These are phyloP conservation scores for Tetragonula carbonaria DNA, from an alignment of 2,888 invertebrate genomes.

Conservation along the genomic window DNA sequence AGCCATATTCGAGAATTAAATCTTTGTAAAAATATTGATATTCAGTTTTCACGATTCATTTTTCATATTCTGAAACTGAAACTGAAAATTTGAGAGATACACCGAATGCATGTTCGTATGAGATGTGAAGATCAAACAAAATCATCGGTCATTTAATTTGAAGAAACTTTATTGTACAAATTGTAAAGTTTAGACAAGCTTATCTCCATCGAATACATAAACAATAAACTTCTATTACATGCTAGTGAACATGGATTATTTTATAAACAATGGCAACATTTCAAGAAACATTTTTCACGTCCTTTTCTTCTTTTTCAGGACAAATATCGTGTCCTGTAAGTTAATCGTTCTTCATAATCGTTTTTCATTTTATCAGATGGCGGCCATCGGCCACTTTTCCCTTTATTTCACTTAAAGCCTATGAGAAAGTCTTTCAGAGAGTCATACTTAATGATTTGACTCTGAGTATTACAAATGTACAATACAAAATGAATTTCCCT, in stretches of 20 bases:
- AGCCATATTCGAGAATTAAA: not conserved
- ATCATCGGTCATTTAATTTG: conserved; percentile 14
- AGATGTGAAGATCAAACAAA: not conserved
- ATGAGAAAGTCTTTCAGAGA: not conserved
- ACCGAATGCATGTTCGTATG: not conserved
- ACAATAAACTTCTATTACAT: conserved; percentile 52
- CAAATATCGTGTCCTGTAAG: conserved; percentile 15
- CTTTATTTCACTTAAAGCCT: not conserved
- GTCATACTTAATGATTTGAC: conserved; percentile 15
- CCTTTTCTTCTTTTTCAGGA: not conserved
- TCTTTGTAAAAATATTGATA: not conserved
- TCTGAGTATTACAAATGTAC: conserved; percentile 36
- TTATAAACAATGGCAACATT: conserved; percentile 43
- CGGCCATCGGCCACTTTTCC: not conserved
- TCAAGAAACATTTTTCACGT: conserved; percentile 8
- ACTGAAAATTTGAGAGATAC: not conserved
- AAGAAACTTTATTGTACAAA: conserved; percentile 67
- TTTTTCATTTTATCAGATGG: not conserved
- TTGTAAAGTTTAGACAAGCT: conserved; percentile 61
- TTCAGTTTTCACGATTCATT: not conserved
- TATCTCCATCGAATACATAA: conserved; percentile 57
- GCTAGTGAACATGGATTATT: conserved; percentile 56
- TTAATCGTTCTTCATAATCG: not conserved
- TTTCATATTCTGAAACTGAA: not conserved
- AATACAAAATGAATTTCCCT: conserved; percentile 34